Conservation (phyloP, 2,113 vertebrate genomes). For the Triplophysa dalaica region DNA sequence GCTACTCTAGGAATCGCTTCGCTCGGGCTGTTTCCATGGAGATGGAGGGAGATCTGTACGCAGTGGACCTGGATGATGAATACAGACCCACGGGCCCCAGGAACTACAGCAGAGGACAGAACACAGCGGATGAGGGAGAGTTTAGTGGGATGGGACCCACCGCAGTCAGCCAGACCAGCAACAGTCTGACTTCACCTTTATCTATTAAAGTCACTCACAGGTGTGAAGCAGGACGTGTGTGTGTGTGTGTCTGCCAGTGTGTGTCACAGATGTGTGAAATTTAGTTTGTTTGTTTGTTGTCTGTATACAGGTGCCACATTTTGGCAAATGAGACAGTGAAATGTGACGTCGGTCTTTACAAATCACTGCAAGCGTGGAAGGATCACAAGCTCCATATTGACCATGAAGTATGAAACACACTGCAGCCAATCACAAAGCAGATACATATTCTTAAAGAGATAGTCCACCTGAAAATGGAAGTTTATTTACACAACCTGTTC, state of each 20-base stretch:
- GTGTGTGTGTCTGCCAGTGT: constrained; percentile 5
- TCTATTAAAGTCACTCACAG: constrained; percentile 91
- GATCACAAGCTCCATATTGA: constrained; percentile 97
- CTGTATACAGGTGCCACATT: constrained; percentile 83
- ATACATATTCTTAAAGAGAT: background rate
- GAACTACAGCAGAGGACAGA: constrained; percentile 74
- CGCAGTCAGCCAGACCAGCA: constrained; percentile 59
- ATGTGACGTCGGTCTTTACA: constrained; percentile 88
- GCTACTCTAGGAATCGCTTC: constrained; percentile 81
- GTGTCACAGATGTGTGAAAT: background rate
- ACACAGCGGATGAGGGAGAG: constrained; percentile 74
- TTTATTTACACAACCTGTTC: too few relatives aligned
- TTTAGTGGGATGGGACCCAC: constrained; percentile 85
- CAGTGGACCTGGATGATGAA: constrained; percentile 66
- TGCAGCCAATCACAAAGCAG: background rate
- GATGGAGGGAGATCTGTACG: constrained; percentile 67
- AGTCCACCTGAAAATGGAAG: background rate
- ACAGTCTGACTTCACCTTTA: constrained; percentile 69
- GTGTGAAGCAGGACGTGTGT: constrained; percentile 68
- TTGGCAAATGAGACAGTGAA: constrained; percentile 87
- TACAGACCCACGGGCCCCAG: constrained; percentile 64
- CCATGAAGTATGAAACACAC: constrained; percentile 80
- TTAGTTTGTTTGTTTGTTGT: constrained; percentile 31
- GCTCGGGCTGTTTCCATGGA: constrained; percentile 78
- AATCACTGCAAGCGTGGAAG: constrained; percentile 95